phyloP scores from a whole-genome alignment of 2,113 vertebrate genomes.

The Periophthalmus modestus region DNA sequence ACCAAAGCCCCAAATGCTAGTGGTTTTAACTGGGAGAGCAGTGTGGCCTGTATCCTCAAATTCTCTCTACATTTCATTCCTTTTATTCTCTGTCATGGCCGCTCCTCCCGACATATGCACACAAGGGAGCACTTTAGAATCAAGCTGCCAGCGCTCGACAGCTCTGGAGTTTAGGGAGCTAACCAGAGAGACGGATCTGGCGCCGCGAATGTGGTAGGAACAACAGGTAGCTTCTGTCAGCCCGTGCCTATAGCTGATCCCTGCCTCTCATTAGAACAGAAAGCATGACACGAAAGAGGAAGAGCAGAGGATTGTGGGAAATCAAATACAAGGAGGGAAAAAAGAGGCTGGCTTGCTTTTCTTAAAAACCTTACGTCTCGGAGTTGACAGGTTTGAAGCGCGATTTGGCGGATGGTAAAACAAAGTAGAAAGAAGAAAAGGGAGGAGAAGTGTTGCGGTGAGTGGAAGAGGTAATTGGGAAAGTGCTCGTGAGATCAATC shows the following conservation, averaged over 20 bases:
- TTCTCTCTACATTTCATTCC: constrained; percentile 60
- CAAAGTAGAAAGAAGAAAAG: constrained; percentile 45
- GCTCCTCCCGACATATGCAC: constrained; percentile 46
- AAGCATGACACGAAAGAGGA: constrained; percentile 56
- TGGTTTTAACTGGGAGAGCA: background rate
- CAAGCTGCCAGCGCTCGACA: constrained; percentile 71
- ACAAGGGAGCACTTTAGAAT: constrained; percentile 69
- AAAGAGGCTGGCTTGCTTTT: constrained; percentile 39
- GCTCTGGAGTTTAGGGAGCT: constrained; percentile 68
- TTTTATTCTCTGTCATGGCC: constrained; percentile 69
- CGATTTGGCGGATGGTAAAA: constrained; percentile 55
- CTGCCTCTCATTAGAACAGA: constrained; percentile 74
- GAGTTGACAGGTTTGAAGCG: constrained; percentile 55
- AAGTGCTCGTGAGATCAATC: constrained; percentile 49
- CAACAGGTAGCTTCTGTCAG: constrained; percentile 71
- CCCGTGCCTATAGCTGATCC: constrained; percentile 11
- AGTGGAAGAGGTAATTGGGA: constrained; percentile 60
- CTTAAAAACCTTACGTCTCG: constrained; percentile 32
- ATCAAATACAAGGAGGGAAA: constrained; percentile 43
- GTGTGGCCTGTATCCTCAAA: constrained; percentile 37
- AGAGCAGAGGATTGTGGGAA: constrained; percentile 44
- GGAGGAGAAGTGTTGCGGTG: constrained; percentile 20
- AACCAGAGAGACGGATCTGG: constrained; percentile 20
- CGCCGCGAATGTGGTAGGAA: constrained; percentile 46
- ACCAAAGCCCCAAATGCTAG: background rate